A percentile compares a stretch with the other conserved stretches of the same genome.
Evolutionary conservation across 2,888 invertebrate genomes (phyloP).

Genomic region (Bugulina stolonifera): DNA sequence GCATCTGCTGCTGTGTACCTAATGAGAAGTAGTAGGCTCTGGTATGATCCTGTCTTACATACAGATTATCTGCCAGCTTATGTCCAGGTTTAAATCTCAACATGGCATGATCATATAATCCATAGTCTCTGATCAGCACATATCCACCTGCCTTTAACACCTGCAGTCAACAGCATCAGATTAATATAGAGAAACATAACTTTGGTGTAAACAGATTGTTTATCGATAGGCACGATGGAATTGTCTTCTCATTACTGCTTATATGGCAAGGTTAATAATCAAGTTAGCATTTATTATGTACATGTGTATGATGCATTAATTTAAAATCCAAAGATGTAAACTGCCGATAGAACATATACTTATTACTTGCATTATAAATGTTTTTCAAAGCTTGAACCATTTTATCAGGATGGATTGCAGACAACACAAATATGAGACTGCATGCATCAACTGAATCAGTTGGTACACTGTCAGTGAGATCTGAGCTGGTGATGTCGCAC

Average conservation of each 20-base stretch:
- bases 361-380: slow-evolving; percentile 60
- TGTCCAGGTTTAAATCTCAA: slow-evolving; percentile 84
- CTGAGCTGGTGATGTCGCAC: slow-evolving; percentile 71
- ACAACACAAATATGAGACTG: slow-evolving; percentile 88
- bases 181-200: neutral
- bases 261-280: neutral
- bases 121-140: slow-evolving; percentile 86
- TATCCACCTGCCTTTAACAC: slow-evolving; percentile 64
- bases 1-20: slow-evolving; percentile 37
- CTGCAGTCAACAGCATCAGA: slow-evolving; percentile 33
- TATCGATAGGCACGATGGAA: no score
- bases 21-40: slow-evolving; percentile 60
- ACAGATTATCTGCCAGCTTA: slow-evolving; percentile 85
- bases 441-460: slow-evolving; percentile 65
- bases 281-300: no score
- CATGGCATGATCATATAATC: slow-evolving; percentile 91
- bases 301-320: no score
- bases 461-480: slow-evolving; percentile 59
- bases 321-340: no score
- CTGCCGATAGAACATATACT: no score
- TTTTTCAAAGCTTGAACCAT: slow-evolving; percentile 61
- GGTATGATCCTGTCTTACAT: slow-evolving; percentile 93
- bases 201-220: neutral
- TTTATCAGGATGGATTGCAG: slow-evolving; percentile 83
- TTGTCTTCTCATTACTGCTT: no score